Evolutionary conservation across 1,140 invertebrate genomes (phyloP).

Genomic region (Frieseomelitta varia): DNA sequence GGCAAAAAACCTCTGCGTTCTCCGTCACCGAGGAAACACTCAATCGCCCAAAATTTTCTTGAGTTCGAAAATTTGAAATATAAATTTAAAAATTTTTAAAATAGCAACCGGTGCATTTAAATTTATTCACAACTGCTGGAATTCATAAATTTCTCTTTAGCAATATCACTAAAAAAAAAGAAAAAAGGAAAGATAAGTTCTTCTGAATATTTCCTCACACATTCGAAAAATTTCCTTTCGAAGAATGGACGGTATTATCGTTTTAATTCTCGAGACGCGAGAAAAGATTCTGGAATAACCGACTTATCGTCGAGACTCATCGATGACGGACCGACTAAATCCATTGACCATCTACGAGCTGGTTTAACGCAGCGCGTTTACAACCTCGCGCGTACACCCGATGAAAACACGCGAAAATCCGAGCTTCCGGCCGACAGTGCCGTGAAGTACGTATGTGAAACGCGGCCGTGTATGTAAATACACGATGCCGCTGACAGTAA

Average conservation of each 20-base stretch:
- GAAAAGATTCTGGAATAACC: background rate
- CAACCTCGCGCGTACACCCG: background rate
- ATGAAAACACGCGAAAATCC: slow-evolving; percentile 44
- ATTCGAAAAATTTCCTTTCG: background rate
- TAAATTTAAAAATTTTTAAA: too few species aligned
- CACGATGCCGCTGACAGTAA: slow-evolving; percentile 43
- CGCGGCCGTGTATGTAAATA: slow-evolving; percentile 30
- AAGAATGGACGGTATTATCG: background rate
- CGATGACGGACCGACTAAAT: background rate
- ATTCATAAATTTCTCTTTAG: too few species aligned
- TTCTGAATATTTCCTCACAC: too few species aligned
- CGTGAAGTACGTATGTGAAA: slow-evolving; percentile 8
- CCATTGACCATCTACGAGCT: slow-evolving; percentile 5
- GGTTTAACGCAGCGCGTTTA: slow-evolving; percentile 26
- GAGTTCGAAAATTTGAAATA: too few species aligned
- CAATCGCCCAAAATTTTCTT: too few species aligned
- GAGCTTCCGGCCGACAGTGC: background rate
- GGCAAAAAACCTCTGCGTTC: too few species aligned
- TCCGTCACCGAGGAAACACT: too few species aligned
- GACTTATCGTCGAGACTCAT: background rate
- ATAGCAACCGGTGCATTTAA: too few species aligned
- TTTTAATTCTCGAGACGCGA: too few species aligned
- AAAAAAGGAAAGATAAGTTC: too few species aligned
- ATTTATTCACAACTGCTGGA: too few species aligned
- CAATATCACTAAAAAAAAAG: too few species aligned